A percentile compares a stretch with the other conserved stretches of the same genome.
These are phyloP conservation scores for Hoplostethus atlanticus DNA, from an alignment of 2,797 vertebrate species.

Conservation along the genomic window DNA sequence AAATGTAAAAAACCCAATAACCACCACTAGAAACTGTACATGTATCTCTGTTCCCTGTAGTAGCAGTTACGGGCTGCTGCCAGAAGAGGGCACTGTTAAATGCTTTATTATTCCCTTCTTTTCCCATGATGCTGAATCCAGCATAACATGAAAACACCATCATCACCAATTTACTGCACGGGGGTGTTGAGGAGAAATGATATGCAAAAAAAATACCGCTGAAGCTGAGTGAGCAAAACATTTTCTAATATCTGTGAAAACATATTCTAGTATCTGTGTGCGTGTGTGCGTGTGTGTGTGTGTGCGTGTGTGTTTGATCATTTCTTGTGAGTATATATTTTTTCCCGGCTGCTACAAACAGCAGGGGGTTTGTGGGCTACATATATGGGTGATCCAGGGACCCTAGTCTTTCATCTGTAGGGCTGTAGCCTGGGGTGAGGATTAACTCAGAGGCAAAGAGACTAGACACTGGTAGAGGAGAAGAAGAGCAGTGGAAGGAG, in stretches of 20 bases:
- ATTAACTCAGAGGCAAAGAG: slow-evolving; percentile 72
- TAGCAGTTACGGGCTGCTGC: slow-evolving; percentile 28
- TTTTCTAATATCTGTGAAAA: slow-evolving; percentile 55
- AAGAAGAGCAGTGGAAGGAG: slow-evolving; percentile 25
- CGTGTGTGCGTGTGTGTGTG: slow-evolving; percentile 35
- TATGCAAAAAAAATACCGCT: slow-evolving; percentile 33
- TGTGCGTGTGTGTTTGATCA: slow-evolving; percentile 58
- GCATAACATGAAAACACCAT: slow-evolving; percentile 39
- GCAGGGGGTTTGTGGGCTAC: slow-evolving; percentile 55
- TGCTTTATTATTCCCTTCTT: slow-evolving; percentile 48
- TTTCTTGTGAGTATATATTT: slow-evolving; percentile 57
- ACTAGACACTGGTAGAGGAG: slow-evolving; percentile 59
- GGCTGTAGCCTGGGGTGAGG: slow-evolving; percentile 73
- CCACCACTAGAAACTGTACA: not conserved
- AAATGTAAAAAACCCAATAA: too few relatives aligned
- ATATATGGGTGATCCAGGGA: slow-evolving; percentile 58
- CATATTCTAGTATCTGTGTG: slow-evolving; percentile 50
- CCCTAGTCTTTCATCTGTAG: slow-evolving; percentile 78
- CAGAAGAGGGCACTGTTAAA: slow-evolving; percentile 81
- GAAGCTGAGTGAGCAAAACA: slow-evolving; percentile 36
- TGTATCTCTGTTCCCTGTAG: not conserved
- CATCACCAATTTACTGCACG: slow-evolving; percentile 11
- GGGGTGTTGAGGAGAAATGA: slow-evolving; percentile 16
- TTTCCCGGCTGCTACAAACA: slow-evolving; percentile 65
- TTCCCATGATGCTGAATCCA: slow-evolving; percentile 16